Percentiles rank a stretch among this genome's conserved stretches.
phyloP scores from a whole-genome alignment of 2,888 invertebrate genomes.

The Lymantria monacha region DNA sequence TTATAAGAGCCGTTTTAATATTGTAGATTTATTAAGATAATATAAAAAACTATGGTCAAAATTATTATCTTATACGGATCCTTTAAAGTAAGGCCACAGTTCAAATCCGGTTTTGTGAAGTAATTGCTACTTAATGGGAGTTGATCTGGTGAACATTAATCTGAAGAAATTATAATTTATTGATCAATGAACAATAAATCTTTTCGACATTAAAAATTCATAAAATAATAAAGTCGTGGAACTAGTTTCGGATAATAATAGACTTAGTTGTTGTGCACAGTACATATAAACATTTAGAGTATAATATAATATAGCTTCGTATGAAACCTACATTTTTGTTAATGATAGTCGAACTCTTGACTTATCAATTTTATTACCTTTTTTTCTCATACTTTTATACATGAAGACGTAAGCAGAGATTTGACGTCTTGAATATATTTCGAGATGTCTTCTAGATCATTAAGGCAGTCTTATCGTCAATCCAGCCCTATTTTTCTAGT shows the following conservation, averaged over 20 bases:
- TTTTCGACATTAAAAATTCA: conserved; percentile 28
- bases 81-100: conserved; percentile 19
- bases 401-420: too few relatives aligned
- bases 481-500: too few relatives aligned
- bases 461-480: too few relatives aligned
- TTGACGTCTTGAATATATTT: too few relatives aligned
- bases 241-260: conserved; percentile 25
- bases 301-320: too few relatives aligned
- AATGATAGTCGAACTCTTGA: too few relatives aligned
- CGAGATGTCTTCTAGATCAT: too few relatives aligned
- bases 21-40: conserved; percentile 12
- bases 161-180: conserved; percentile 38
- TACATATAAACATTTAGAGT: neutral
- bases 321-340: too few relatives aligned
- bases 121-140: conserved; percentile 35
- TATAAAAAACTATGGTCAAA: conserved; percentile 9
- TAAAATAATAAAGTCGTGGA: conserved; percentile 22
- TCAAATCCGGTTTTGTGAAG: conserved; percentile 30
- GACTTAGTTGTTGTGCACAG: conserved; percentile 6
- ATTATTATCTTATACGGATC: conserved; percentile 28
- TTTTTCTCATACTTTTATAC: too few relatives aligned
- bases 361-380: too few relatives aligned
- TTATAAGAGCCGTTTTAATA: conserved; percentile 7
- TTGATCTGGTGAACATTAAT: conserved; percentile 33
- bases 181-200: conserved; percentile 29